Conservation (phyloP, 2,888 invertebrate genomes). For the Pseudococcus longispinus region DNA sequence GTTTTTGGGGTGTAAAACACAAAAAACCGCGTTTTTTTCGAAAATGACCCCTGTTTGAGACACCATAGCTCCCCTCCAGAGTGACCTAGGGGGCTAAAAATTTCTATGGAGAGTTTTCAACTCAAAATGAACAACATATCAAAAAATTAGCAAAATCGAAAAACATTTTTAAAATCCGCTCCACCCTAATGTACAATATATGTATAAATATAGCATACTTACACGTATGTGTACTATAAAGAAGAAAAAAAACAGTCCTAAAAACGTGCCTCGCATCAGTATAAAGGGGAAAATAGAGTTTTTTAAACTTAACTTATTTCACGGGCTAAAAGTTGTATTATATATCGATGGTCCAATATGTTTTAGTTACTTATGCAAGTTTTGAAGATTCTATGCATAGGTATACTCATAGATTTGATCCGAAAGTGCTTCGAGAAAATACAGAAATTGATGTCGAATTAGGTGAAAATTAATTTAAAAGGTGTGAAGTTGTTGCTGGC, state of each 20-base stretch:
- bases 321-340: background rate
- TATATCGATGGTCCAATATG: background rate
- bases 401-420: background rate
- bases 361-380: background rate
- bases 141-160: too few species aligned
- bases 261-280: background rate
- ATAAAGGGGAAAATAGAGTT: background rate
- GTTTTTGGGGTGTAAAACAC: too few species aligned
- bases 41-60: too few species aligned
- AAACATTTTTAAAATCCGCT: too few species aligned
- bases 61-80: too few species aligned
- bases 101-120: too few species aligned
- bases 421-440: background rate
- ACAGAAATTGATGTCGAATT: background rate
- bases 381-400: background rate
- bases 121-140: too few species aligned
- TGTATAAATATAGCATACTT: background rate
- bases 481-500: background rate
- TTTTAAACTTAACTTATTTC: background rate
- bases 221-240: background rate
- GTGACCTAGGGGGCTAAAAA: too few species aligned
- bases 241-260: background rate
- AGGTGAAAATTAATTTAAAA: background rate
- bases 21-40: too few species aligned
- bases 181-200: background rate